These are phyloP conservation scores for Pachypsylla venusta DNA, from an alignment of 1,140 invertebrate species.

Conservation along the genomic window DNA sequence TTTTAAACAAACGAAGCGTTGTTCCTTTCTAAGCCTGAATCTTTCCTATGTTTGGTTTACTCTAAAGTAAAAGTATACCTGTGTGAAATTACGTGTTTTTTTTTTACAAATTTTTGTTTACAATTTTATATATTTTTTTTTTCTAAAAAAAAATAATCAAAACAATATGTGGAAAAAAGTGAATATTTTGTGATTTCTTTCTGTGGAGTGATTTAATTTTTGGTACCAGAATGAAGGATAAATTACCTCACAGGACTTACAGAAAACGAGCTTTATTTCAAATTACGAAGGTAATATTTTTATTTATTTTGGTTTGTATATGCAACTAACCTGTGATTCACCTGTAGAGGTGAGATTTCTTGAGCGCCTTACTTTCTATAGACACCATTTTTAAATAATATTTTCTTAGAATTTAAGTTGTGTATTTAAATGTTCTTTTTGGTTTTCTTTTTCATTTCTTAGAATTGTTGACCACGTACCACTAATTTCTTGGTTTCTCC, in stretches of 20 bases:
- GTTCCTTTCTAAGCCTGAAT: conserved; percentile 4
- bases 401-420: too few species aligned
- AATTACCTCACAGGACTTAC: conserved; percentile 9
- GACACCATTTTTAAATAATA: too few species aligned
- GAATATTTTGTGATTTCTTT: not conserved
- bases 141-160: not conserved
- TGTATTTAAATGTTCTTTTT: too few species aligned
- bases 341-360: too few species aligned
- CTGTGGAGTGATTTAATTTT: not conserved
- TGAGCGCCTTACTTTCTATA: too few species aligned
- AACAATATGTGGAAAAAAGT: conserved; percentile 2
- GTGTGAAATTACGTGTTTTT: not conserved
- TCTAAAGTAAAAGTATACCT: not conserved
- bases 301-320: not conserved
- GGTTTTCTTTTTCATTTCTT: too few species aligned
- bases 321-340: conserved; percentile 2
- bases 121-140: too few species aligned
- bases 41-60: not conserved
- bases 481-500: too few species aligned
- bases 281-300: conserved; percentile 15
- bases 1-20: conserved; percentile 3
- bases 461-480: too few species aligned
- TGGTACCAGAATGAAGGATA: not conserved
- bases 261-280: conserved; percentile 17
- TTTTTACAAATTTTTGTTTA: conserved; percentile 8